Evolutionary conservation across 2,888 invertebrate species (phyloP).

Genomic region (Ophion ellenae): DNA sequence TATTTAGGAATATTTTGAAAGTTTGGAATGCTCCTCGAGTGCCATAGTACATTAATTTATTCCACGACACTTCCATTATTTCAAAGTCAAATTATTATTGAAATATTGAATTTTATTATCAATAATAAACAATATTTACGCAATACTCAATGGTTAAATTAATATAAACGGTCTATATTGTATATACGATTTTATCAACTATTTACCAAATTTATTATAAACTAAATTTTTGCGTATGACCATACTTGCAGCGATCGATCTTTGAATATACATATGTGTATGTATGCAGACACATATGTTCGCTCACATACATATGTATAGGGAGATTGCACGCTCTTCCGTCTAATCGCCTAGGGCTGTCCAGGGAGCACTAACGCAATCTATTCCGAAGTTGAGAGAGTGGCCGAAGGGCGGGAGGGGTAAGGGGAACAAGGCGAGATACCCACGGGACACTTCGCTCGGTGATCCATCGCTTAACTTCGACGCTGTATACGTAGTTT

Average conservation of each 20-base stretch:
- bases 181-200: too few species aligned
- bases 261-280: not conserved
- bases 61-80: too few species aligned
- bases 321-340: slow-evolving; percentile 70
- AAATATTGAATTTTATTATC: too few species aligned
- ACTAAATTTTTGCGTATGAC: too few species aligned
- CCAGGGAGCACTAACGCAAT: slow-evolving; percentile 78
- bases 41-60: too few species aligned
- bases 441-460: slow-evolving; percentile 75
- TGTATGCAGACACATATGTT: not conserved
- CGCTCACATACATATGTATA: slow-evolving; percentile 42
- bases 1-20: too few species aligned
- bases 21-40: too few species aligned
- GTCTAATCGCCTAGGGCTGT: slow-evolving; percentile 76
- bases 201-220: too few species aligned
- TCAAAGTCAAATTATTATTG: too few species aligned
- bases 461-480: slow-evolving; percentile 79
- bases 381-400: slow-evolving; percentile 70
- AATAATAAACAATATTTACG: too few species aligned
- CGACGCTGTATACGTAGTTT: slow-evolving; percentile 68
- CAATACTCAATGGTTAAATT: too few species aligned
- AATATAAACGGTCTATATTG: too few species aligned
- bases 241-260: not conserved
- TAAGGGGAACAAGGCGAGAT: slow-evolving; percentile 66
- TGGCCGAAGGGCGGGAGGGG: slow-evolving; percentile 17